Evolutionary conservation across 2,888 invertebrate species (phyloP).

Genomic region (Papilio demoleus): DNA sequence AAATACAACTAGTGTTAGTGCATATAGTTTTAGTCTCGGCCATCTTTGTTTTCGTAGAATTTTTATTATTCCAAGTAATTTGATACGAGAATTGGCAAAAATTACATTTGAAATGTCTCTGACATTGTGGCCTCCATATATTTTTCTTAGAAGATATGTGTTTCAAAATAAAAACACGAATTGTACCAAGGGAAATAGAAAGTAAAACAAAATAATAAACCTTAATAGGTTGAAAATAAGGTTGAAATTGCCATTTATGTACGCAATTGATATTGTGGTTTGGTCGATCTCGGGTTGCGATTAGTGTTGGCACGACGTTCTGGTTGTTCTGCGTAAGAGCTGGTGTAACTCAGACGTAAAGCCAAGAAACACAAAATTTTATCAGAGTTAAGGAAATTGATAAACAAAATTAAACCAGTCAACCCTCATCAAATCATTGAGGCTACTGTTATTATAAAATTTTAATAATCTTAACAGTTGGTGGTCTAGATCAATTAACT

Average conservation of each 20-base stretch:
- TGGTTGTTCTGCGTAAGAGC: slow-evolving; percentile 38
- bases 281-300: slow-evolving; percentile 47
- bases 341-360: slow-evolving; percentile 42
- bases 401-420: slow-evolving; percentile 3
- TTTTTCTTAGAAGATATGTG: slow-evolving; percentile 44
- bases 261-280: slow-evolving; percentile 29
- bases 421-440: neutral
- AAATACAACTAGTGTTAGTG: neutral
- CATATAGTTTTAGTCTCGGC: neutral
- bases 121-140: slow-evolving; percentile 39
- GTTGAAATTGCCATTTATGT: slow-evolving; percentile 34
- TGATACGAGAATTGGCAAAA: slow-evolving; percentile 47
- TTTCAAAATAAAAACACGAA: slow-evolving; percentile 42
- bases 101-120: slow-evolving; percentile 39
- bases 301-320: slow-evolving; percentile 52
- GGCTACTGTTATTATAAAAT: neutral
- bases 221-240: slow-evolving; percentile 36
- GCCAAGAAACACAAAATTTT: neutral
- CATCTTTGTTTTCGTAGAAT: slow-evolving; percentile 44
- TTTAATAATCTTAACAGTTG: neutral
- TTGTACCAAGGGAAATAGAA: neutral
- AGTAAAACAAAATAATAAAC: neutral
- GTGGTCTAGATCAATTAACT: slow-evolving; percentile 1
- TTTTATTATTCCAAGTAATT: slow-evolving; percentile 44
- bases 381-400: slow-evolving; percentile 4